Evolutionary conservation across 2,797 vertebrate genomes (phyloP), one percentile per base, ranked within the genome.

Genomic region (Alauda arvensis): DNA sequence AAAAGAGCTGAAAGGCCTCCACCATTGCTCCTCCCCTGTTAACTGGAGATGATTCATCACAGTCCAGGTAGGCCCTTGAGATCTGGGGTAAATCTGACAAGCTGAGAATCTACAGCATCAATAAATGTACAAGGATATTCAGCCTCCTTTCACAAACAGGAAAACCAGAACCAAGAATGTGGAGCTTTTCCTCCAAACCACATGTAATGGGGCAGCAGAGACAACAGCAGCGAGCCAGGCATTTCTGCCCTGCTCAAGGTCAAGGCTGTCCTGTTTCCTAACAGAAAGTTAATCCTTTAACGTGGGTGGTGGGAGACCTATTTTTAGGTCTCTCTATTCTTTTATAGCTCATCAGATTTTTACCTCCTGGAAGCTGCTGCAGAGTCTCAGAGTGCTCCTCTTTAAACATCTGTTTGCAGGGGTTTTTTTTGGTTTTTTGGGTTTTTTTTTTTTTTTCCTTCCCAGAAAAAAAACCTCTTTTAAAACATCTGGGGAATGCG

Each of bases 181-280:
- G 49, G 70, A 81, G 21, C 19, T 28, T 87, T 84, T 91, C 63
- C 67, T 87, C 62, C 78, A 80, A 80, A 71, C 59, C 65, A 55
- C 28, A 14, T 13, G 15, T 51, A 53, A 51, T 48, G 43, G 42
- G 51, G 17, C 69, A 75, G 28, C 1, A 3, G 68, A 74, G 31
- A 33, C 51, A 43, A 12, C 10, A 43, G 33, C 3, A 74, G 23
- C 0, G 1, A 82, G 53, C 56, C n/a, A 43, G 16, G 31, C 31
- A 37, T 39, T 71, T 81, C 76, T 62, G 65, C n/a, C 53, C 49
- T 56, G 33, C 45, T 76, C 68, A 33, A 72, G 60, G 68, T 86
- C 53, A 69, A 93, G 37, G 53, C 43, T n/a, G 31, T 8, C 25
- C 61, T 52, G 25, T 43, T 83, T 80, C 77, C 78, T 65, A 31